Evolutionary conservation across 2,797 vertebrate genomes (phyloP).

Genomic region (Malacoraja senta): DNA sequence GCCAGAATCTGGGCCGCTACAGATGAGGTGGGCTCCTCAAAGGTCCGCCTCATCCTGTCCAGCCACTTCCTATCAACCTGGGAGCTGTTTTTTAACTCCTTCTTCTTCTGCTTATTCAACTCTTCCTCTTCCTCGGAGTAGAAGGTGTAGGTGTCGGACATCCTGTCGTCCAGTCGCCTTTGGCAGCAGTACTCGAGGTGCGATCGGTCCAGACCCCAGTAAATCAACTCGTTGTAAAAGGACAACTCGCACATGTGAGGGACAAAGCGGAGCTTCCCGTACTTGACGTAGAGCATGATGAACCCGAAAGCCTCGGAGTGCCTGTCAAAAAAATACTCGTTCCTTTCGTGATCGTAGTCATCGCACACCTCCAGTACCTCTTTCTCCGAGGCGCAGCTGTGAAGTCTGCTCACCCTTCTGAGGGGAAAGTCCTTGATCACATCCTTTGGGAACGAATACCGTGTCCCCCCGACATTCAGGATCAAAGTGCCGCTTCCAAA

Average conservation of each 20-base stretch:
- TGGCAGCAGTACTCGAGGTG: slow-evolving; percentile 95
- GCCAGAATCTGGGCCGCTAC: slow-evolving; percentile 85
- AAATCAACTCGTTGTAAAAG: slow-evolving; percentile 96
- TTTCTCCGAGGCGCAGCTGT: slow-evolving; percentile 87
- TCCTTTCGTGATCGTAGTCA: slow-evolving; percentile 91
- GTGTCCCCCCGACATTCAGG: slow-evolving; percentile 91
- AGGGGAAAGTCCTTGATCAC: slow-evolving; percentile 93
- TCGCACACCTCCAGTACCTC: slow-evolving; percentile 95
- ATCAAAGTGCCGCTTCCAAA: slow-evolving; percentile 72
- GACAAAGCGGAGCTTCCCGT: slow-evolving; percentile 88
- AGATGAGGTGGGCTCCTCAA: slow-evolving; percentile 93
- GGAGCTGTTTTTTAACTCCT: background rate
- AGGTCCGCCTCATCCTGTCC: slow-evolving; percentile 83
- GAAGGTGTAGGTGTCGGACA: slow-evolving; percentile 83
- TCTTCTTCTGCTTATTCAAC: slow-evolving; percentile 41
- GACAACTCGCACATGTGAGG: slow-evolving; percentile 95
- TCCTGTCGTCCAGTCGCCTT: slow-evolving; percentile 88
- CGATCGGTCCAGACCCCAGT: slow-evolving; percentile 91
- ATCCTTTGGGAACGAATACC: slow-evolving; percentile 86
- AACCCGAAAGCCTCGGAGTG: slow-evolving; percentile 95
- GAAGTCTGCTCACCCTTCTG: slow-evolving; percentile 83
- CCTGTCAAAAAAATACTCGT: slow-evolving; percentile 97
- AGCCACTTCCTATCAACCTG: slow-evolving; percentile 66
- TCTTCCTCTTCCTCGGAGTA: slow-evolving; percentile 69
- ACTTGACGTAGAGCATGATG: slow-evolving; percentile 92